Evolutionary conservation across 2,797 vertebrate genomes (phyloP), one percentile per base, ranked within the genome.

Genomic region (Coracias cyanogaster): DNA sequence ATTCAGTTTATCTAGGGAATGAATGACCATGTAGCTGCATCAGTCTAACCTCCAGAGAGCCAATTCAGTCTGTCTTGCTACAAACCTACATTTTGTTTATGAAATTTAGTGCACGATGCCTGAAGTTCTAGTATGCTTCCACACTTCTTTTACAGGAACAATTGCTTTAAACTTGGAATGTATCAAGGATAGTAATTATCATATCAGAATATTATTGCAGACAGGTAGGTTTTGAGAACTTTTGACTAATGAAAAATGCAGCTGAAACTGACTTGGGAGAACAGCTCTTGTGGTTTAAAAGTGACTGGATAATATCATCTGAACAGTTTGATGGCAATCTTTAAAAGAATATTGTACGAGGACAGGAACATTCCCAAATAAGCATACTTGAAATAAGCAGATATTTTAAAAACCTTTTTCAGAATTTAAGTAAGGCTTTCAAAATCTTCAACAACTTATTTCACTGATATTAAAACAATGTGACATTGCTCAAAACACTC

Each of bases 91-190:
- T 72, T 72, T 69, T 43, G 26, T 45, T 92, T 87, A 46, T 24
- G 15, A 66, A 69, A 43, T 76, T 43, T 64, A 67, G 14, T n/a
- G 12, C 9, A 49, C 10, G 9, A 3, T 62, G 8, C 35, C 37
- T 87, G 51, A 77, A 66, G 7, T 60, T 71, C 18, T 28, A 49
- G 5, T 46, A 18, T 49, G 18, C 9, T 86, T 74, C 57, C 24
- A 29, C 0, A 0, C 3, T 35, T 48, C 18, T 55, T 61, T 61
- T 25, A 24, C 10, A 12, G 13, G 35, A 86, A 9, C 4, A 11
- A 22, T 15, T 73, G 11, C 41, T 90, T 89, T 74, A 67, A 88
- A 64, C 3, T 80, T 57, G 10, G 1, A 13, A 20, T 11, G 4
- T 45, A 77, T 65, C 51, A 65, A 57, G 33, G 21, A 19, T 5